Percentiles rank a stretch among this genome's conserved stretches.
Evolutionary conservation across 1,140 invertebrate genomes (phyloP).

Genomic region (Mactra quadrangularis): DNA sequence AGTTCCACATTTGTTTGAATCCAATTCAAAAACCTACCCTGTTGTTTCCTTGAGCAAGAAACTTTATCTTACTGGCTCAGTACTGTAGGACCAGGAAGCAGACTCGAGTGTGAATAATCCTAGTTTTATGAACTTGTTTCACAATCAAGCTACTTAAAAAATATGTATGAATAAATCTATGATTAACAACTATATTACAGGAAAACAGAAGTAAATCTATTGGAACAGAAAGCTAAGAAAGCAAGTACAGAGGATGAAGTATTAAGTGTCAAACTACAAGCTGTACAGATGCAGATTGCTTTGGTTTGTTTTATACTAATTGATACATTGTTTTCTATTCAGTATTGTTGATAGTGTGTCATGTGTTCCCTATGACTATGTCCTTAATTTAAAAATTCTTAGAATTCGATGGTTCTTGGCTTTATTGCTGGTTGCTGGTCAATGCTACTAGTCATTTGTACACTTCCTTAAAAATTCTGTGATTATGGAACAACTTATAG

Average conservation of each 20-base stretch:
- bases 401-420: too few species aligned
- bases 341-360: not conserved
- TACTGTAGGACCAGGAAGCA: too few species aligned
- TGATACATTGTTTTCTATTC: not conserved
- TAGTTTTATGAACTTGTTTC: too few species aligned
- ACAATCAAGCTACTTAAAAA: too few species aligned
- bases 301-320: conserved; percentile 35
- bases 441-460: too few species aligned
- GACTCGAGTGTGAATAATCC: too few species aligned
- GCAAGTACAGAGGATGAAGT: conserved; percentile 55
- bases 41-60: too few species aligned
- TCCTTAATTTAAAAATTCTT: not conserved
- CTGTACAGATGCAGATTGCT: conserved; percentile 54
- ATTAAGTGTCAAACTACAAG: conserved; percentile 38
- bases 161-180: too few species aligned
- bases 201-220: conserved; percentile 46
- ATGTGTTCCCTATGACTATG: not conserved
- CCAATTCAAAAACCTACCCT: too few species aligned
- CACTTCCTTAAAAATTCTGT: not conserved
- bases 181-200: conserved; percentile 24
- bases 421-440: not conserved
- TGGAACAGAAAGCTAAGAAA: conserved; percentile 55
- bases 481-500: not conserved
- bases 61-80: too few species aligned
- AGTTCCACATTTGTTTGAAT: too few species aligned